phyloP scores from a whole-genome alignment of 2,888 invertebrate genomes.

The Anticlea derivata region DNA sequence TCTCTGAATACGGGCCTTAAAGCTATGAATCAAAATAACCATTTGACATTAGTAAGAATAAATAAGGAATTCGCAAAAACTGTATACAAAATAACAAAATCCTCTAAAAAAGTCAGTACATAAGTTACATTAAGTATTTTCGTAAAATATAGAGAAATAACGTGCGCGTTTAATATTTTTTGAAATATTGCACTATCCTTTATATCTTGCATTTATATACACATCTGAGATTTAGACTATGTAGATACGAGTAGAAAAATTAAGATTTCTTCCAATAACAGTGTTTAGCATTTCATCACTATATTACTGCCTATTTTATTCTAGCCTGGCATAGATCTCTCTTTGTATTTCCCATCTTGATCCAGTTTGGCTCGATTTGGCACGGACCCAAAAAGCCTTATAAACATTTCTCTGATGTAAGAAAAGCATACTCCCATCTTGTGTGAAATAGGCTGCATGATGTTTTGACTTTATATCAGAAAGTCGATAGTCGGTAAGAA shows the following conservation, averaged over 20 bases:
- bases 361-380: conserved; percentile 21
- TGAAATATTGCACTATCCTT: too few species aligned
- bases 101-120: too few species aligned
- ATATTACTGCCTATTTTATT: conserved; percentile 6
- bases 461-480: not conserved
- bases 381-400: conserved; percentile 20
- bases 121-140: too few species aligned
- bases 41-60: too few species aligned
- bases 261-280: not conserved
- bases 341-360: conserved; percentile 17
- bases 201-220: too few species aligned
- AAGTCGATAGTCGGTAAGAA: not conserved
- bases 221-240: too few species aligned
- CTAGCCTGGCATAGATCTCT: conserved; percentile 10
- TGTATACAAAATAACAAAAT: too few species aligned
- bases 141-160: too few species aligned
- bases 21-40: too few species aligned
- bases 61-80: too few species aligned
- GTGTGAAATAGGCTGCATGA: not conserved
- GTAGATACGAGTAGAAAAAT: not conserved
- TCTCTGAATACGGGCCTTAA: too few species aligned
- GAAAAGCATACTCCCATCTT: conserved; percentile 9
- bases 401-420: conserved; percentile 21
- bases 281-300: not conserved
- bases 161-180: too few species aligned